Conservation (phyloP, 1,140 invertebrate genomes). For the Papilio machaon region DNA sequence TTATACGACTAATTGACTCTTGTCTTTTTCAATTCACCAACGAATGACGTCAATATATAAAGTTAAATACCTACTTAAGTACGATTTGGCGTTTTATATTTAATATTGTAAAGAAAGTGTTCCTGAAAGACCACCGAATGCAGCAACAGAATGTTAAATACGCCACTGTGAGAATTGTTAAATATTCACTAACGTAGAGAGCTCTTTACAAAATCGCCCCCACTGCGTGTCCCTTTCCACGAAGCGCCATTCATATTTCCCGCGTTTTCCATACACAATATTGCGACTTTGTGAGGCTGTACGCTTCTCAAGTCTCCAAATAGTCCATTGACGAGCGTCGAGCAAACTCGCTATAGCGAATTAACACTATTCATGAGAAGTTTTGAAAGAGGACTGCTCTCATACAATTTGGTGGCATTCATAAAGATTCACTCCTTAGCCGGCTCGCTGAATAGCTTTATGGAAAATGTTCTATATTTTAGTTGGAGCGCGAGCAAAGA, state of each 20-base stretch:
- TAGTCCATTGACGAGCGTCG: conserved; percentile 77
- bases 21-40: background rate
- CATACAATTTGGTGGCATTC: conserved; percentile 81
- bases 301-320: conserved; percentile 77
- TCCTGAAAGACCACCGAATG: conserved; percentile 22
- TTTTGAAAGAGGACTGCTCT: conserved; percentile 81
- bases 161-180: conserved; percentile 45
- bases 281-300: conserved; percentile 54
- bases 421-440: conserved; percentile 81
- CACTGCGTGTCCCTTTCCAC: conserved; percentile 63
- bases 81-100: conserved; percentile 32
- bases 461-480: conserved; percentile 77
- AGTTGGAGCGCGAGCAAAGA: conserved; percentile 58
- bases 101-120: conserved; percentile 35
- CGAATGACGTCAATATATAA: conserved; percentile 17
- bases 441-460: conserved; percentile 76
- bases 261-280: conserved; percentile 80
- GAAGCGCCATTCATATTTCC: conserved; percentile 73
- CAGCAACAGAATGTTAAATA: conserved; percentile 42
- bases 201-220: conserved; percentile 58
- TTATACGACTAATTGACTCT: conserved; percentile 49
- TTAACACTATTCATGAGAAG: conserved; percentile 75
- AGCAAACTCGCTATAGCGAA: conserved; percentile 81
- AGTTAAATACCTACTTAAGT: conserved; percentile 9
- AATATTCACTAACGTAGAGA: conserved; percentile 42